phyloP scores from a whole-genome alignment of 35 echinoderm and acorn worm species.

The Ophiothrix spiculata region DNA sequence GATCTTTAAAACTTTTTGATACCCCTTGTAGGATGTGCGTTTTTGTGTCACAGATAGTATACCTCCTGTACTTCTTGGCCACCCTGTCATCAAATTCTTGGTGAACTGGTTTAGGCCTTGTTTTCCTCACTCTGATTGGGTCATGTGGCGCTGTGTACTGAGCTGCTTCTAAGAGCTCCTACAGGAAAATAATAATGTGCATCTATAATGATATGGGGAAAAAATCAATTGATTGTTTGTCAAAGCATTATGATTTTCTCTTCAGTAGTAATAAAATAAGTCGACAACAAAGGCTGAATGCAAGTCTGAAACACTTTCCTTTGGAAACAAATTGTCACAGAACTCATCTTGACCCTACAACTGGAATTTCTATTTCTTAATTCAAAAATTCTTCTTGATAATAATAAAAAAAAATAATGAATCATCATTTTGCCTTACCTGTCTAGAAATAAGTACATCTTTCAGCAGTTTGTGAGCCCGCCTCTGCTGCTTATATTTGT shows the following conservation, averaged over 20 bases:
- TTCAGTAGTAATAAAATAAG: too few species aligned
- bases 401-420: too few species aligned
- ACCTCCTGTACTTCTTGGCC: conserved; percentile 62
- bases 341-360: neutral
- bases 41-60: too few species aligned
- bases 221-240: too few species aligned
- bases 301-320: too few species aligned
- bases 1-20: too few species aligned
- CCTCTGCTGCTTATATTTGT: conserved; percentile 51
- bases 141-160: conserved; percentile 33
- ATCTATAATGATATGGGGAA: neutral
- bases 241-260: neutral
- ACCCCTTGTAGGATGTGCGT: too few species aligned
- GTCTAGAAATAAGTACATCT: conserved; percentile 69
- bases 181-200: neutral
- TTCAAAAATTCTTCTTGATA: too few species aligned
- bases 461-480: conserved; percentile 56
- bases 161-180: conserved; percentile 66
- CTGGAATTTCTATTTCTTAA: too few species aligned
- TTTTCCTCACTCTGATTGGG: conserved; percentile 45
- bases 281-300: too few species aligned
- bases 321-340: neutral
- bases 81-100: conserved; percentile 41
- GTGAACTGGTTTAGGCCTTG: conserved; percentile 28
- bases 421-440: conserved; percentile 46